Conservation (phyloP, 2,113 vertebrate species). For the Antechinus flavipes region DNA sequence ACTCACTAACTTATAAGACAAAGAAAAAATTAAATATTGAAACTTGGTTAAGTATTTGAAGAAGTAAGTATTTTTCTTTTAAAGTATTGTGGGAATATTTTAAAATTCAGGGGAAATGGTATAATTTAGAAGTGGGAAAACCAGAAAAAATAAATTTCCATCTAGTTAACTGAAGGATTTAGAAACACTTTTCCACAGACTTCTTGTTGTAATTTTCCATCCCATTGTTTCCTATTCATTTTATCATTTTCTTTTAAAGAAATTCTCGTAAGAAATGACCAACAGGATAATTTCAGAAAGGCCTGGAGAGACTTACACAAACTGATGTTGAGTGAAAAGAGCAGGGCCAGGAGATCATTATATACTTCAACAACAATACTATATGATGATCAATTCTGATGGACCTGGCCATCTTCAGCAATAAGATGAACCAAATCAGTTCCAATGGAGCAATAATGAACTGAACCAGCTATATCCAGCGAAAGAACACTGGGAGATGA, state of each 20-base stretch:
- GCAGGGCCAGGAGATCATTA: too few species aligned
- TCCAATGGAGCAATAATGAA: too few species aligned
- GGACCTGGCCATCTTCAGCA: too few species aligned
- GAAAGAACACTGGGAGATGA: too few species aligned
- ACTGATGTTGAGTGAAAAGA: too few species aligned
- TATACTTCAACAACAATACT: too few species aligned
- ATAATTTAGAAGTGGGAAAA: slow-evolving; percentile 65
- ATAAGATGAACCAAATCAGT: too few species aligned
- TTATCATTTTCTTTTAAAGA: background rate
- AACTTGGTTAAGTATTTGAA: background rate
- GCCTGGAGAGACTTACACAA: too few species aligned
- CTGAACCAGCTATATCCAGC: too few species aligned
- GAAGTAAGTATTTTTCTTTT: background rate
- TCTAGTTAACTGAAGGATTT: slow-evolving; percentile 63
- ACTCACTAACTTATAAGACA: slow-evolving; percentile 57
- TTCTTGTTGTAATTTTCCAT: slow-evolving; percentile 69
- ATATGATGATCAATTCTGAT: too few species aligned
- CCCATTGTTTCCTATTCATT: slow-evolving; percentile 17
- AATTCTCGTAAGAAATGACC: background rate
- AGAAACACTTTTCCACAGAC: slow-evolving; percentile 56
- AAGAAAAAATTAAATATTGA: slow-evolving; percentile 49
- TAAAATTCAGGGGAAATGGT: slow-evolving; percentile 16
- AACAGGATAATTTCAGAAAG: too few species aligned
- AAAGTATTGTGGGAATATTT: background rate
- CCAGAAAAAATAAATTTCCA: slow-evolving; percentile 18